Evolutionary conservation across 1,140 invertebrate genomes (phyloP).

Genomic region (Ephestia elutella): DNA sequence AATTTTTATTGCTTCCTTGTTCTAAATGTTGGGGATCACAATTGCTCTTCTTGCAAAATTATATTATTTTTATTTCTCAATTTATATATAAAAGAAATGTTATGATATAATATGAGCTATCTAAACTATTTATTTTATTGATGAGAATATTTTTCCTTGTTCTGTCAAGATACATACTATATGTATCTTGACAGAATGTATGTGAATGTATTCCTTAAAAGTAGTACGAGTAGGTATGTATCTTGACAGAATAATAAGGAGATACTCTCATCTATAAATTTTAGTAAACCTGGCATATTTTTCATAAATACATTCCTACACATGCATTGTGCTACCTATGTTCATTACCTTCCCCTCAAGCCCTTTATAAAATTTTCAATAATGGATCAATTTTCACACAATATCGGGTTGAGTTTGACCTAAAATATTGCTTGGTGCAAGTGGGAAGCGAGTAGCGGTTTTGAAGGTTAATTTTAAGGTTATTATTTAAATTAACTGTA

Average conservation of each 20-base stretch:
- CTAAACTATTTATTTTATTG: too few relatives aligned
- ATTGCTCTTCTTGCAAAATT: background rate
- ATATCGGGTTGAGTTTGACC: slow-evolving; percentile 31
- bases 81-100: too few relatives aligned
- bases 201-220: too few relatives aligned
- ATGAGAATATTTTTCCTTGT: too few relatives aligned
- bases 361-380: slow-evolving; percentile 32
- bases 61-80: background rate
- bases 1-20: background rate
- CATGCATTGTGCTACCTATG: background rate
- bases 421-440: slow-evolving; percentile 18
- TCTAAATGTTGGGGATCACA: background rate
- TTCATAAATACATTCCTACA: background rate
- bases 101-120: too few relatives aligned
- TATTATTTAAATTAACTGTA: background rate
- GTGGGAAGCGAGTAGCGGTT: background rate
- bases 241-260: too few relatives aligned
- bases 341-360: background rate
- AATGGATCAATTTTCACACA: slow-evolving; percentile 34
- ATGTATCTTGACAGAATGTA: too few relatives aligned
- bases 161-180: too few relatives aligned
- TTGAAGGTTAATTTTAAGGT: background rate
- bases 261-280: too few relatives aligned
- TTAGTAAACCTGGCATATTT: too few relatives aligned
- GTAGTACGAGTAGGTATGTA: too few relatives aligned